Conservation (phyloP, 2,113 vertebrate genomes). For the Hemiprocne comata region DNA sequence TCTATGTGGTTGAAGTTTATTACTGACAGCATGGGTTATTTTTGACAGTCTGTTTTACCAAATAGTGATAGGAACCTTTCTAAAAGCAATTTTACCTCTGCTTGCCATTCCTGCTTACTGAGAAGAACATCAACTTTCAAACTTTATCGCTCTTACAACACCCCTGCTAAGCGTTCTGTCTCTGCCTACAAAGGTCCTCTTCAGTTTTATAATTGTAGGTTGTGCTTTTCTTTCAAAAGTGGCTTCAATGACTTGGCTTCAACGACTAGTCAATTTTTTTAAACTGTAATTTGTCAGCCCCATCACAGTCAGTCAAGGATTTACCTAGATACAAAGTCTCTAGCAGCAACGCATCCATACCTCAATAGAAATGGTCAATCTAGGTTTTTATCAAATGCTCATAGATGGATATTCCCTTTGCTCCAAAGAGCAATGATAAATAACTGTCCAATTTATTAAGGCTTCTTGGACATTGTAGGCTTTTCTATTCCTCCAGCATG, state of each 20-base stretch:
- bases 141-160: background rate
- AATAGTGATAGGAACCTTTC: background rate
- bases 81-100: background rate
- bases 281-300: background rate
- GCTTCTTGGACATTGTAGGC: background rate
- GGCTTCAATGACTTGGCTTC: background rate
- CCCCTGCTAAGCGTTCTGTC: background rate
- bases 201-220: background rate
- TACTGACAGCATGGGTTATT: background rate
- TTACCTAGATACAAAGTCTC: background rate
- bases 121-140: background rate
- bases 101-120: background rate
- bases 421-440: background rate
- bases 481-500: background rate
- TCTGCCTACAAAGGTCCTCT: background rate
- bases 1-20: background rate
- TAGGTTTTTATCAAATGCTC: background rate
- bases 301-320: background rate
- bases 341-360: background rate
- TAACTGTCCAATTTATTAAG: background rate
- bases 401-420: background rate
- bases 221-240: background rate
- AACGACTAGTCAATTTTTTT: background rate
- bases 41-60: background rate
- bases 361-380: background rate